Percentiles rank a stretch among this genome's conserved stretches.
Evolutionary conservation across 1,140 invertebrate genomes (phyloP).

Genomic region (Gryon sp.): DNA sequence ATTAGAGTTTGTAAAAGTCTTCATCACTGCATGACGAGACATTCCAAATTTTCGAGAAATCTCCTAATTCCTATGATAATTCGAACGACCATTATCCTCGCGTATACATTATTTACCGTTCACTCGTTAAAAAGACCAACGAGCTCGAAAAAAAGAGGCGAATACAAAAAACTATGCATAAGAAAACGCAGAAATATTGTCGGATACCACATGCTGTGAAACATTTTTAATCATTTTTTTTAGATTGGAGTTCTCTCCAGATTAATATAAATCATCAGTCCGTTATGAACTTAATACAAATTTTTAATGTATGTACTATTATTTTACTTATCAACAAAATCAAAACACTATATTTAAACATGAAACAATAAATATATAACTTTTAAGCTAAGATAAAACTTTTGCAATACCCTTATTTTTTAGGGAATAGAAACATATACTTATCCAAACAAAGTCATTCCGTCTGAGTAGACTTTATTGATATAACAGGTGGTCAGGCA

Average conservation of each 20-base stretch:
- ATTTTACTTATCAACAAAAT: no score
- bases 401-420: no score
- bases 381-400: no score
- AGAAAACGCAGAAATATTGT: conserved; percentile 6
- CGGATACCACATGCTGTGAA: no score
- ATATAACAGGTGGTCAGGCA: conserved; percentile 53
- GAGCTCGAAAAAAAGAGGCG: background rate
- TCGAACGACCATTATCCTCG: conserved; percentile 11
- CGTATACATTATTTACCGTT: conserved; percentile 38
- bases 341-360: no score
- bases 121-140: conserved; percentile 1
- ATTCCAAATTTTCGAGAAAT: background rate
- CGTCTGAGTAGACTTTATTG: background rate
- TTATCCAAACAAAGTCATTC: background rate
- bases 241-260: no score
- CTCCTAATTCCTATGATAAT: conserved; percentile 48
- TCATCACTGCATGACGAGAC: conserved; percentile 1
- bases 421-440: background rate
- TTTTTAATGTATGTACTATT: no score
- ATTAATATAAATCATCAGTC: conserved; percentile 55
- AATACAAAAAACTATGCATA: background rate
- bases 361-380: no score
- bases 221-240: no score
- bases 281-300: no score
- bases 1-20: background rate